A percentile compares a stretch with the other conserved stretches of the same genome.
These are phyloP conservation scores for Lasioglossum zephyrum DNA, from an alignment of 2,888 invertebrate species.

Conservation along the genomic window DNA sequence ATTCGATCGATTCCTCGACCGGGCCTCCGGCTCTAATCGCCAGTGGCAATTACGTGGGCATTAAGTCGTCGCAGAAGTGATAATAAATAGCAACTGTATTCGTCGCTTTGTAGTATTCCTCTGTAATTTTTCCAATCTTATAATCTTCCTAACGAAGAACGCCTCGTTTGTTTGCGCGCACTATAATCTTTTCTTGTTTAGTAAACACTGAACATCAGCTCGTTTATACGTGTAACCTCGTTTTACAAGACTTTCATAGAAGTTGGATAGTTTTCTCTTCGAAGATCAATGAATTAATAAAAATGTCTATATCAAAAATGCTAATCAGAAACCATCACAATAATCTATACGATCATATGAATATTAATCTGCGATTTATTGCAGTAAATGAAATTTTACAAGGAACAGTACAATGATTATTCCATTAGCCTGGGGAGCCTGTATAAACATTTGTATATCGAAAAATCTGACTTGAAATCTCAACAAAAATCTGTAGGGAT, in stretches of 20 bases:
- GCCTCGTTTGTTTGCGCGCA: not conserved
- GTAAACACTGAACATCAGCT: not conserved
- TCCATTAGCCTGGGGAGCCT: not conserved
- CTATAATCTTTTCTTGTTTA: not conserved
- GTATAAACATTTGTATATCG: not conserved
- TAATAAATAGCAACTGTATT: not conserved
- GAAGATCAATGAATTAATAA: too few relatives aligned
- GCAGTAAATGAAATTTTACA: not conserved
- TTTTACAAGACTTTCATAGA: not conserved
- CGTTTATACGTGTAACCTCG: not conserved
- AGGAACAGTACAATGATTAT: not conserved
- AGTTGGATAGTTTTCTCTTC: not conserved
- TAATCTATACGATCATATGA: not conserved
- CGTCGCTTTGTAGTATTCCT: not conserved
- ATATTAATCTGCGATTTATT: not conserved
- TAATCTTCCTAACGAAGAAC: not conserved
- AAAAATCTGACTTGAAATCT: not conserved
- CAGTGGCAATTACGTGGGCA: not conserved
- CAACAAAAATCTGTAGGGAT: not conserved
- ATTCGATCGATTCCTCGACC: not conserved
- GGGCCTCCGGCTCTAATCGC: not conserved
- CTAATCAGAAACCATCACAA: too few relatives aligned
- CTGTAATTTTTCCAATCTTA: not conserved
- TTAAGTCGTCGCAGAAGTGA: not conserved
- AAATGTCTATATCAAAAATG: not conserved